Base-by-base conservation (phyloP, 2,888 invertebrate genomes). In the Drosophila demipolita region DNA sequence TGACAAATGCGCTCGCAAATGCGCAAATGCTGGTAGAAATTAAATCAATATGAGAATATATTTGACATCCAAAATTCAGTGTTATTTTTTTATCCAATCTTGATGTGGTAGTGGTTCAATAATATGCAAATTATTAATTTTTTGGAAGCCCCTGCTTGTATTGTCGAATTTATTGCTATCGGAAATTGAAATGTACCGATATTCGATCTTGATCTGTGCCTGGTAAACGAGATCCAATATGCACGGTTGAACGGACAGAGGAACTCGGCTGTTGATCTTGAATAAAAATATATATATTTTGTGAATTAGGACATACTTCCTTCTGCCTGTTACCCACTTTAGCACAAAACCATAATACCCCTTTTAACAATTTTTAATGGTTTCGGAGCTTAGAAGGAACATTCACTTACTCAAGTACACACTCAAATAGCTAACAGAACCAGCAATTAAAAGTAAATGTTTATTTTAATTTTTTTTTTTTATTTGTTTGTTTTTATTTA, bases 391-490 rank as follows among this genome's bases (percentile, higher is more conserved):
- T 26, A 36, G 7, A 53, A 38, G 58, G 11, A 50, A 36, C n/a
- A 53, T 26, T 29, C 45, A 61, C 15, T 17, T n/a, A 32, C 23
- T 42, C 7, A 38, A 32, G 40, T 17, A 36, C 0, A 40, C 7
- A 57, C 9, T 15, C 20, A 20, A 1, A 32, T 5, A 61, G 55
- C 36, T 55, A 33, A 49, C 70, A 50, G 42, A 42, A 45, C 32
- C 32, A 50, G 42, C 61, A 70, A 70, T 52, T 62, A 55, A 55
- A 26, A 9, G 11, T 1, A 40, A 29, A 12, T 33, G 9, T 2
- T 36, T 36, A 7, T 17, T n/a, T n/a, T n/a, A n/a, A n/a, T n/a
- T n/a, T n/a, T n/a, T n/a, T n/a, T n/a, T n/a, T n/a, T n/a, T n/a
- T n/a, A n/a, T n/a, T n/a, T n/a, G n/a, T n/a, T n/a, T n/a, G n/a